Percentiles rank a stretch among this genome's conserved stretches.
These are phyloP conservation scores for Athalia cordata DNA, from an alignment of 2,888 invertebrate genomes.

Conservation along the genomic window DNA sequence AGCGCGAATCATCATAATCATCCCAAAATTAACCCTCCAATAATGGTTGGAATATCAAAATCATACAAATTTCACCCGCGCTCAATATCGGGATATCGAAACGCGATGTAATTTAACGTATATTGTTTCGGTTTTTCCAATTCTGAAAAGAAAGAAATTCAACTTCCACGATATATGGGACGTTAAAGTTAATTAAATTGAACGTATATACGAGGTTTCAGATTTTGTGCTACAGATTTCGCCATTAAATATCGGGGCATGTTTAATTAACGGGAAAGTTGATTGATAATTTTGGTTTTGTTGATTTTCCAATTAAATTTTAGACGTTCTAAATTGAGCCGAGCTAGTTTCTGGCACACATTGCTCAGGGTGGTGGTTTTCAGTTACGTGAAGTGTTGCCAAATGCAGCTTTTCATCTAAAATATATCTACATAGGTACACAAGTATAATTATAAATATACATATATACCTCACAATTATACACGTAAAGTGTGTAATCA, in stretches of 20 bases:
- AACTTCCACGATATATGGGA: not conserved
- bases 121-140: too few species aligned
- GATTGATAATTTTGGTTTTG: constrained; percentile 25
- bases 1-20: not conserved
- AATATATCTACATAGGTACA: not conserved
- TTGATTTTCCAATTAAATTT: constrained; percentile 37
- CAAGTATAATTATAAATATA: not conserved
- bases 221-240: too few species aligned
- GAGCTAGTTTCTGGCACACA: constrained; percentile 16
- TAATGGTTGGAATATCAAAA: not conserved
- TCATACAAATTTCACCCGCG: not conserved
- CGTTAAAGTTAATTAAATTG: not conserved
- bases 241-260: not conserved
- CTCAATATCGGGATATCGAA: not conserved
- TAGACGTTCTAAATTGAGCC: constrained; percentile 5
- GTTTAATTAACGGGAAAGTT: constrained; percentile 9
- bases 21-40: not conserved
- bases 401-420: not conserved
- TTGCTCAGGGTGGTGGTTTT: not conserved
- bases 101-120: not conserved
- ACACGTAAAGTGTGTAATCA: not conserved
- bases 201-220: not conserved
- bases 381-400: constrained; percentile 13
- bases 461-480: not conserved
- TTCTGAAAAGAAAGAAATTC: too few species aligned